Conservation (phyloP, 2,888 invertebrate species). For the Lasioglossum oenotherae region DNA sequence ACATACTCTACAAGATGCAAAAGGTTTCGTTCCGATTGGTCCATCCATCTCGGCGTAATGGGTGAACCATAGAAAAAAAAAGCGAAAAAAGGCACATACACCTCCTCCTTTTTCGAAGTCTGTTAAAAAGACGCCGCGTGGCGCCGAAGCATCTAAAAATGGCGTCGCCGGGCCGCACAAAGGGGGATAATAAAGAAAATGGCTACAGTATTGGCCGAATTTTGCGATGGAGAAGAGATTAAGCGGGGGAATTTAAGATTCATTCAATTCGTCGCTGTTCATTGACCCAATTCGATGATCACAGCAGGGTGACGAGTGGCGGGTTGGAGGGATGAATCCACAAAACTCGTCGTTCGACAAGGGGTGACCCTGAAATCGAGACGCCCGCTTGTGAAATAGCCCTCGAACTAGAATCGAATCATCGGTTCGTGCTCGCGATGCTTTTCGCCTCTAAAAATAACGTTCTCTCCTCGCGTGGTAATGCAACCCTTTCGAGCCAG, state of each 20-base stretch:
- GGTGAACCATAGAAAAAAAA: too few relatives aligned
- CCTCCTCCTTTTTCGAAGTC: too few relatives aligned
- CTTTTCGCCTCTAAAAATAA: constrained; percentile 47
- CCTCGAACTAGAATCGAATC: constrained; percentile 30
- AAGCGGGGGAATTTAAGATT: background rate
- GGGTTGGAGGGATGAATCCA: background rate
- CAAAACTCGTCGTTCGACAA: background rate
- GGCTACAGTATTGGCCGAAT: background rate
- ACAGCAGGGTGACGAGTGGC: too few relatives aligned
- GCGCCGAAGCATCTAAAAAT: background rate
- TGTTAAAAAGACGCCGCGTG: background rate
- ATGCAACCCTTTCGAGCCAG: constrained; percentile 39
- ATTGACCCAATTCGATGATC: constrained; percentile 4
- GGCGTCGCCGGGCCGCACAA: background rate
- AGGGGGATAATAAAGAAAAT: background rate
- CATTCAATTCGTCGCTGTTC: background rate
- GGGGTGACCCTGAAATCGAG: constrained; percentile 22
- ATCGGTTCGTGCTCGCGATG: constrained; percentile 21
- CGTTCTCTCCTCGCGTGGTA: constrained; percentile 34
- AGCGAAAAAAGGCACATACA: too few relatives aligned
- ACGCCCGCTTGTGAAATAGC: constrained; percentile 12
- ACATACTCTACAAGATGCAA: too few relatives aligned
- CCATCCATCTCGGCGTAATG: too few relatives aligned
- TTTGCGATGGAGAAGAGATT: background rate
- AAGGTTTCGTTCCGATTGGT: too few relatives aligned